Evolutionary conservation across 2,888 invertebrate genomes (phyloP), one percentile per base, ranked within the genome.

Genomic region (Synanthedon tipuliformis): DNA sequence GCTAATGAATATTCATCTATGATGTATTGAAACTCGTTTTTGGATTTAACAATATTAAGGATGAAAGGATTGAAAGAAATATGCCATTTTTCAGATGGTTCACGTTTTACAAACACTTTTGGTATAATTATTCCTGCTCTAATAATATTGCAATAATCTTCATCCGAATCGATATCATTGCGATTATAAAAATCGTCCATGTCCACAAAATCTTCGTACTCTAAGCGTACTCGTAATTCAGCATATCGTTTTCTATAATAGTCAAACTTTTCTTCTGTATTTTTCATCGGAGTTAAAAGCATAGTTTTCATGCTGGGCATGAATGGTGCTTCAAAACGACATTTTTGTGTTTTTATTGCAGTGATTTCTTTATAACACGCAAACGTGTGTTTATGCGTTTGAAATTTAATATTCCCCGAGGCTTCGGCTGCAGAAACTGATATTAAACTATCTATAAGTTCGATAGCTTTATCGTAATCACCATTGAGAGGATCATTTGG

Each of bases 1-100:
- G 78, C 78, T 61, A 79, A 81, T 12, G 71, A 60, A 63, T 78
- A 78, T 58, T 78, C 75, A 10, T 81, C 80, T 34, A 50, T 53
- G 3, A 80, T 77, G 48, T 75, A 63, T 52, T 77, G 75, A 54
- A 79, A 54, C 61, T 78, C 76, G 55, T 63, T 75, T 56, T 78
- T 75, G 1, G 74, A 76, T 56, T 64, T 54, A 11, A 77, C 45
- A 52, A 56, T 23, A 57, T 67, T 56, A 3, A 71, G 58, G 23
- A 78, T 56, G 45, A 70, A 78, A 54, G 77, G 78, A 60, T 78
- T 79, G 55, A 78, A 78, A 34, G 68, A 50, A 56, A 78, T 78
- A 48, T 69, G 61, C 70, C 72, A 77, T 63, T 70, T 75, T 69
- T 79, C 71, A 18, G 51, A 13, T 34, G 69, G 67, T 53, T 54